Percentiles rank a stretch among this genome's conserved stretches.
Evolutionary conservation across 2,113 vertebrate species (phyloP).

Genomic region (Apteryx owenii): DNA sequence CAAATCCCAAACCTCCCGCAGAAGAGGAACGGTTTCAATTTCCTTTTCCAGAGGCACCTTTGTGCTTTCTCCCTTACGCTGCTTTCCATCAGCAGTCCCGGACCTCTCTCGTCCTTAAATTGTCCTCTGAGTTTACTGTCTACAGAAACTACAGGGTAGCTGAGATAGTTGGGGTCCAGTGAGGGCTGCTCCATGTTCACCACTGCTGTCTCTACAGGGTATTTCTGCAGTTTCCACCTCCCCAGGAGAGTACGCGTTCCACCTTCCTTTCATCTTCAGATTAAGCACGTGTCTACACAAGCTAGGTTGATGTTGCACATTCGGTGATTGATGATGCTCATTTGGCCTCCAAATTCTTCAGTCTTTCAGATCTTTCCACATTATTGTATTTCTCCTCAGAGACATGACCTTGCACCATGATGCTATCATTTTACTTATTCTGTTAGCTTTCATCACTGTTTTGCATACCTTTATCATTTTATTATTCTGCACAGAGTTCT

Average conservation of each 20-base stretch:
- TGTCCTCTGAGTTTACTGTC: fast-evolving
- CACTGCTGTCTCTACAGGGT: neutral
- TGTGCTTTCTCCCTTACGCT: neutral
- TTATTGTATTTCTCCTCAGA: neutral
- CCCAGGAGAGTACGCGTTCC: neutral
- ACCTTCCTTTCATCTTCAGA: neutral
- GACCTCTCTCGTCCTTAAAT: neutral
- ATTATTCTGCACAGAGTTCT: neutral
- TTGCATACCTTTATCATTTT: neutral
- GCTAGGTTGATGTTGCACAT: neutral
- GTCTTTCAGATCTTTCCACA: neutral
- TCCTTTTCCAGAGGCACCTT: neutral
- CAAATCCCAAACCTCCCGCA: neutral
- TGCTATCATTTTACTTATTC: neutral
- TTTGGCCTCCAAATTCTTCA: neutral
- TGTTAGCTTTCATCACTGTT: neutral
- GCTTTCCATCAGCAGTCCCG: neutral
- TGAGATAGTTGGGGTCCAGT: neutral
- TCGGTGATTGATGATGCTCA: neutral
- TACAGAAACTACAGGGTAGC: fast-evolving
- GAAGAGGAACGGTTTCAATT: neutral
- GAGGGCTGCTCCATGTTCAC: neutral
- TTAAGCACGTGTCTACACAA: fast-evolving
- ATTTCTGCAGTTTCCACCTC: neutral
- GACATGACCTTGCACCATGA: neutral